Evolutionary conservation across 2,797 vertebrate genomes (phyloP).

Genomic region (Pitangus sulphuratus): DNA sequence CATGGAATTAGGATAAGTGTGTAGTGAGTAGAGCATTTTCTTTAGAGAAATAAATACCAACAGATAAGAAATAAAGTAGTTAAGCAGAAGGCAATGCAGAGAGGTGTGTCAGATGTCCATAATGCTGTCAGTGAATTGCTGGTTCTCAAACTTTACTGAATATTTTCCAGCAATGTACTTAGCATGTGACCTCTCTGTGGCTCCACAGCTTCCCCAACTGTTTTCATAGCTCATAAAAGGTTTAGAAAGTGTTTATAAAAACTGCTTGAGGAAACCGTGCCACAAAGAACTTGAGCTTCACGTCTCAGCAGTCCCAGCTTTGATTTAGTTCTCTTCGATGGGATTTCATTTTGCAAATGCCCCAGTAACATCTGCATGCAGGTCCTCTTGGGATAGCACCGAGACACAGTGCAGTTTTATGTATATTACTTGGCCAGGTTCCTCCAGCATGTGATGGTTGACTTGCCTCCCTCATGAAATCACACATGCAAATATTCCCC

Average conservation of each 20-base stretch:
- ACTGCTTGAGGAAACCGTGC: conserved; percentile 70
- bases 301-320: conserved; percentile 68
- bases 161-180: conserved; percentile 71
- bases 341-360: conserved; percentile 72
- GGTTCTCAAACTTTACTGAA: conserved; percentile 29
- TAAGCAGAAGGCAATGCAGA: conserved; percentile 8
- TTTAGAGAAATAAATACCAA: not conserved
- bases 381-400: conserved; percentile 66
- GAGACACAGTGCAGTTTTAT: conserved; percentile 64
- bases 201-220: conserved; percentile 68
- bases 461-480: conserved; percentile 79
- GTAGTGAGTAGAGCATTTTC: not conserved
- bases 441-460: conserved; percentile 74
- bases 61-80: conserved; percentile 32
- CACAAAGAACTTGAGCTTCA: conserved; percentile 74
- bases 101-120: not conserved
- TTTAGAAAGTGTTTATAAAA: conserved; percentile 79
- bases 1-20: not conserved
- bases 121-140: not conserved
- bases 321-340: conserved; percentile 71
- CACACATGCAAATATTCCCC: conserved; percentile 62
- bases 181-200: conserved; percentile 72
- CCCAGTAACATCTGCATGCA: conserved; percentile 77
- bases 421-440: conserved; percentile 74
- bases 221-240: conserved; percentile 78